A percentile compares a stretch with the other conserved stretches of the same genome.
Conservation (phyloP, 1,140 invertebrate genomes). For the Formica selysi region DNA sequence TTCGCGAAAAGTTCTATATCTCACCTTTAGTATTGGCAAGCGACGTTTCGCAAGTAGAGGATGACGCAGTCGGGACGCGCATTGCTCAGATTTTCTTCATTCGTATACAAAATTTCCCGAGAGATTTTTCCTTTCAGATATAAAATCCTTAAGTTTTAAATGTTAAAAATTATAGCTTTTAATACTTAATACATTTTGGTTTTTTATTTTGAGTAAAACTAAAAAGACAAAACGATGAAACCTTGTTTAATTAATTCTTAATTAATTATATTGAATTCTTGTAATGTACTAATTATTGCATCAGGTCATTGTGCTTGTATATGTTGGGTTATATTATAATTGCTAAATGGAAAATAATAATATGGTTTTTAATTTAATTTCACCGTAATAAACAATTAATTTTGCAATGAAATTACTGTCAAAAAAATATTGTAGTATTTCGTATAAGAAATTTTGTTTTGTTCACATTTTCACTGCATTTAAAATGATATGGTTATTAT, state of each 20-base stretch:
- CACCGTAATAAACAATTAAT: not conserved
- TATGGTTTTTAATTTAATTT: not conserved
- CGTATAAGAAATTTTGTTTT: not conserved
- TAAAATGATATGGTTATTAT: not conserved
- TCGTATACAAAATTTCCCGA: conserved; percentile 10
- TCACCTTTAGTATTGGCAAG: conserved; percentile 16
- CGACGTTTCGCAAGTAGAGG: conserved; percentile 3
- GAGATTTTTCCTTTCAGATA: not conserved
- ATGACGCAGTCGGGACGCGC: conserved; percentile 8
- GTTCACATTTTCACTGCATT: not conserved
- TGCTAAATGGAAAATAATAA: not conserved
- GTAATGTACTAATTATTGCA: not conserved
- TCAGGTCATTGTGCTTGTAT: not conserved
- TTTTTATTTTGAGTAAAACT: not conserved
- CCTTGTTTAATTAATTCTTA: not conserved
- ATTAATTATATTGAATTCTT: not conserved
- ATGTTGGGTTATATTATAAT: not conserved
- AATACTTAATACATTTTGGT: not conserved
- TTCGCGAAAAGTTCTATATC: conserved; percentile 42
- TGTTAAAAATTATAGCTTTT: not conserved
- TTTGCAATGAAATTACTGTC: not conserved
- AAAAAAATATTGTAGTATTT: not conserved
- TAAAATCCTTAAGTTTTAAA: not conserved
- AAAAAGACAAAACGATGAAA: not conserved
- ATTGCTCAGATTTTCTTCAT: conserved; percentile 35